Evolutionary conservation across 1,140 invertebrate genomes (phyloP).

Genomic region (Drosophila melanica): DNA sequence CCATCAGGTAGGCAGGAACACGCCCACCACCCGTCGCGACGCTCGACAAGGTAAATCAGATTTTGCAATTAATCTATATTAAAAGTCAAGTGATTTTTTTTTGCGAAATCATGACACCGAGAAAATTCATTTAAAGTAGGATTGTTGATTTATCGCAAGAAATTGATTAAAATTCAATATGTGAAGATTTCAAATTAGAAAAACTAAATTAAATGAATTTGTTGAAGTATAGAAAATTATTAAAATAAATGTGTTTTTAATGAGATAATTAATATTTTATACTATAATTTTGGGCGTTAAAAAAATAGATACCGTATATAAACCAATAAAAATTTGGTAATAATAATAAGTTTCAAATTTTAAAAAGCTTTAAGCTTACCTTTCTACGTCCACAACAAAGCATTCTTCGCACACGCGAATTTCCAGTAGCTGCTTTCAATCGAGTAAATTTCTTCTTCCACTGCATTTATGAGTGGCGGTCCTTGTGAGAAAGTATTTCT

Average conservation of each 20-base stretch:
- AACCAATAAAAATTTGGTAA: neutral
- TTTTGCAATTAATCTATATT: conserved; percentile 66
- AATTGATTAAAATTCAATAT: too few relatives aligned
- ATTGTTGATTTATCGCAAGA: too few relatives aligned
- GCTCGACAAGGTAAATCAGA: conserved; percentile 48
- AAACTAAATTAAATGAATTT: too few relatives aligned
- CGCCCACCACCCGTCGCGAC: conserved; percentile 5
- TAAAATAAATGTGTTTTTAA: too few relatives aligned
- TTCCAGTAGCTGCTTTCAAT: conserved; percentile 88
- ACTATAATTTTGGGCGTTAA: too few relatives aligned
- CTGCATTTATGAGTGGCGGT: conserved; percentile 86
- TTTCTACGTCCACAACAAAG: conserved; percentile 94
- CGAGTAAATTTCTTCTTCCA: conserved; percentile 90
- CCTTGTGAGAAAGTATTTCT: conserved; percentile 63
- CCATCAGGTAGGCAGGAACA: neutral
- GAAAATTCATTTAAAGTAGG: neutral
- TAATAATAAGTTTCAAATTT: neutral
- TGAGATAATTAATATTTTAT: too few relatives aligned
- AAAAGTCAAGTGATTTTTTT: conserved; percentile 54
- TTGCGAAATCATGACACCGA: conserved; percentile 29
- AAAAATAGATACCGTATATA: too few relatives aligned
- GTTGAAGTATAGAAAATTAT: too few relatives aligned
- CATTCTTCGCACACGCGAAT: conserved; percentile 91
- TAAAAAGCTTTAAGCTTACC: conserved; percentile 85
- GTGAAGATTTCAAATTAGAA: neutral